phyloP scores from a whole-genome alignment of 2,797 vertebrate species.

The Cephalopachus bancanus region DNA sequence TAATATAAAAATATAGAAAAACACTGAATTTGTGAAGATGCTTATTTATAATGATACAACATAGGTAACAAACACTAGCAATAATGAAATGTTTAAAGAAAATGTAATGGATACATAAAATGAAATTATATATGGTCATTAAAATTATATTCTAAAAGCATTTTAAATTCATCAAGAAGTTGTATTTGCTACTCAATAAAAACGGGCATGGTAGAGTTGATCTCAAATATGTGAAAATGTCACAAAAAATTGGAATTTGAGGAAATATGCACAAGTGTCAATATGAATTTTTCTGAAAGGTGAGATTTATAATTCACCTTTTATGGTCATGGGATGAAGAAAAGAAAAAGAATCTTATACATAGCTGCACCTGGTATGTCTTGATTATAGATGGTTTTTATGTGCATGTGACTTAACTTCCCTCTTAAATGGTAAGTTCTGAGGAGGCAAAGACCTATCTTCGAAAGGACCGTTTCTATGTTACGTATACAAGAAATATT shows the following conservation, averaged over 20 bases:
- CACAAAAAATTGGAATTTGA: conserved; percentile 3
- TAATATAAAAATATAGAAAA: background rate
- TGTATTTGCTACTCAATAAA: conserved; percentile 2
- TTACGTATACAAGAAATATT: background rate
- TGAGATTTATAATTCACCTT: background rate
- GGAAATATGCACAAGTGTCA: background rate
- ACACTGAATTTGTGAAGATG: background rate
- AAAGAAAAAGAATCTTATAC: background rate
- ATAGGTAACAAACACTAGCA: background rate
- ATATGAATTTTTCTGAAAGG: conserved; percentile 36
- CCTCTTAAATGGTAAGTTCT: background rate
- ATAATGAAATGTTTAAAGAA: background rate
- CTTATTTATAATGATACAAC: background rate
- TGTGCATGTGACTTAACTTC: background rate
- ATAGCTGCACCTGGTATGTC: background rate
- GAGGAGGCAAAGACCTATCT: background rate
- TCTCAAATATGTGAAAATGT: background rate
- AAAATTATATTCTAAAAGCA: conserved; percentile 15
- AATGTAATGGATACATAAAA: background rate
- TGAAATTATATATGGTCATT: background rate
- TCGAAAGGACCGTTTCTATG: background rate
- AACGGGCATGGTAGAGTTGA: background rate
- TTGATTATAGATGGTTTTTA: background rate
- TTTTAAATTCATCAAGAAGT: background rate
- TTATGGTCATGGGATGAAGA: background rate